A percentile compares a stretch with the other conserved stretches of the same genome.
phyloP scores from a whole-genome alignment of 2,797 vertebrate genomes.

The Acrocephalus scirpaceus region DNA sequence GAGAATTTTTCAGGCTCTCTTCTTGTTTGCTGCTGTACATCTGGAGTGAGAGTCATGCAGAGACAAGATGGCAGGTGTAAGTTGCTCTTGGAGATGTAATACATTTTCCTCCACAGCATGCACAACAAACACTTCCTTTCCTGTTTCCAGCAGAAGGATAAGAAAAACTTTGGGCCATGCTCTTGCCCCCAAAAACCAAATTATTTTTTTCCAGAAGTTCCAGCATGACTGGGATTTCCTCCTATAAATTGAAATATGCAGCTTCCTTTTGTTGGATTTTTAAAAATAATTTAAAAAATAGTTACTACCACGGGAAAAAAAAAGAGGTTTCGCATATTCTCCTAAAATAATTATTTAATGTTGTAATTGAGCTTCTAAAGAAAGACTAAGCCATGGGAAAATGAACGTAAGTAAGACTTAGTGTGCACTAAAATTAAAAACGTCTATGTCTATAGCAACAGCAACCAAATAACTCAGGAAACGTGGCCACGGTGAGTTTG shows the following conservation, averaged over 20 bases:
- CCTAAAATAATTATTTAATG: background rate
- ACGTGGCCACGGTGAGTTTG: background rate
- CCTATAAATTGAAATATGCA: background rate
- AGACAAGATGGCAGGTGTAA: constrained; percentile 49
- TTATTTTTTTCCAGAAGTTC: background rate
- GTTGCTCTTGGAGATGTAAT: constrained; percentile 2
- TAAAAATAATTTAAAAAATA: background rate
- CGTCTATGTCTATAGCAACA: background rate
- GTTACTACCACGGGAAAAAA: fast-evolving
- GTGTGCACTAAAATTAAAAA: background rate
- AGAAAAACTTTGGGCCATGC: background rate
- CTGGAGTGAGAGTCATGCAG: constrained; percentile 41
- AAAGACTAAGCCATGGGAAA: background rate
- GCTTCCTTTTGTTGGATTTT: background rate
- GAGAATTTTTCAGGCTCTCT: constrained; percentile 47
- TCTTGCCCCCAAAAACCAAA: background rate
- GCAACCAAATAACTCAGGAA: background rate
- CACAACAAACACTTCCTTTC: background rate
- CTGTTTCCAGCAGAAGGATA: background rate
- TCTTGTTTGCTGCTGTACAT: constrained; percentile 54
- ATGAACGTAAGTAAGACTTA: background rate
- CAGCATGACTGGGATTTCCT: background rate
- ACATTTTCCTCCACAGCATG: background rate
- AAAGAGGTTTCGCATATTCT: background rate
- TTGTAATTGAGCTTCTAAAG: fast-evolving